Conservation (phyloP, 2,113 vertebrate species). For the Epinephelus lanceolatus region DNA sequence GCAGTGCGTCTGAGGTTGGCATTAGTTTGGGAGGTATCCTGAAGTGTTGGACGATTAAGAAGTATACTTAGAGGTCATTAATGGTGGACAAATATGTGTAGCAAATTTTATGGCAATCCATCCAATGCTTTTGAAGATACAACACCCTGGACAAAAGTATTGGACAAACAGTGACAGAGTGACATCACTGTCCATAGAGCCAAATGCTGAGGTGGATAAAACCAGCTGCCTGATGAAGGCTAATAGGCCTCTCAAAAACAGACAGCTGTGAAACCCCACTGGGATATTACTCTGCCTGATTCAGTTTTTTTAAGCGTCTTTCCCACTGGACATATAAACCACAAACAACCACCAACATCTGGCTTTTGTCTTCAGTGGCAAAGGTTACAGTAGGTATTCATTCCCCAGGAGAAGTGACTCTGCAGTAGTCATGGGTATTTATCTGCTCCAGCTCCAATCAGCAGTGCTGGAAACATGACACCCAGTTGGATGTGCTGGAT, state of each 20-base stretch:
- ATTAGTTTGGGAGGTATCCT: not conserved
- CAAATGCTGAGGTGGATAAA: not conserved
- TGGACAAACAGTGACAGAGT: not conserved
- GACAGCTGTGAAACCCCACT: constrained; percentile 10
- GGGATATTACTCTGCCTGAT: not conserved
- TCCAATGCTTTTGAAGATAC: not conserved
- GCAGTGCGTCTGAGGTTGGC: too few relatives aligned
- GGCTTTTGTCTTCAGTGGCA: not conserved
- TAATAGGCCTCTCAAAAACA: not conserved
- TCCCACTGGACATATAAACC: not conserved
- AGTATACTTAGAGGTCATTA: not conserved
- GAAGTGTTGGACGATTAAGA: not conserved
- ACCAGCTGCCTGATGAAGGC: constrained; percentile 23
- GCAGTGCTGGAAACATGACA: too few relatives aligned
- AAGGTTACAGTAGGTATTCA: not conserved
- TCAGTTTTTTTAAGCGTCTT: not conserved
- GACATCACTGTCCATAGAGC: not conserved
- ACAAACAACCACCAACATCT: not conserved
- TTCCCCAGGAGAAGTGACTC: not conserved
- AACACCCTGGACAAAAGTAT: not conserved
- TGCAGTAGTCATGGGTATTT: too few relatives aligned
- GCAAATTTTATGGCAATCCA: not conserved
- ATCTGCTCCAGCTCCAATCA: too few relatives aligned
- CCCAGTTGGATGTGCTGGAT: too few relatives aligned
- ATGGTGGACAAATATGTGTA: not conserved